Evolutionary conservation across 2,797 vertebrate species (phyloP), one percentile per base, ranked within the genome.

Genomic region (Danio aesculapii): DNA sequence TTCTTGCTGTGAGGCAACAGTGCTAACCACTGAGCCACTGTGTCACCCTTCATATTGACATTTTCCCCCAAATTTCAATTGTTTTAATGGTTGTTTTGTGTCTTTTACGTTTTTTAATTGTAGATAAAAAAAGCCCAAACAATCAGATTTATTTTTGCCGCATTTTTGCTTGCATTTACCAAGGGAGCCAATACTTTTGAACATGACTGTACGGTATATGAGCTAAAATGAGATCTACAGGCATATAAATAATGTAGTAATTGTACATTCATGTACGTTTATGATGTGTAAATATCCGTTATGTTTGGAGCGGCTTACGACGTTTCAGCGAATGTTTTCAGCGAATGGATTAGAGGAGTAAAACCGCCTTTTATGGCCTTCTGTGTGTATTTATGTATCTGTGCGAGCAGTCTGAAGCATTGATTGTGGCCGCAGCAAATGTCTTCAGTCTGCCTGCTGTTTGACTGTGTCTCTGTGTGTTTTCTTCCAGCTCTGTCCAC

Each of bases 401-500:
- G 85, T 88, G 84, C 43, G 30, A 16, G n/a, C 81, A 83, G 86
- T 85, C 86, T 88, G 81, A 83, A 82, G 80, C 85, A 78, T 68
- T 85, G 77, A 67, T 83, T 89, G 30, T 78, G 78, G 79, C 86
- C 82, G 87, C 84, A 66, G 52, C 58, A 75, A 59, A 80, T 11
- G 53, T 49, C 53, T 49, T 77, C 64, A 69, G 21, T 67, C 76
- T 59, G 30, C 16, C 21, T 57, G 43, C 86, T 74, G 71, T 21
- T 57, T 52, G 12, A 74, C 79, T 61, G 64, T 83, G 21, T 78
- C 57, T 47, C n/a, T 69, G 55, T 68, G n/a, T 81, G 44, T 64
- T 43, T 69, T 44, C 50, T n/a, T 76, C 77, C 76, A 95, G 94
- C 94, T 64, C 90, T 94, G 49, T 92, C 92, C 50, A 76, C 88